A percentile compares a stretch with the other conserved stretches of the same genome.
Conservation (phyloP, 92 coral and sea anemone species). For the Porites cylindrica region DNA sequence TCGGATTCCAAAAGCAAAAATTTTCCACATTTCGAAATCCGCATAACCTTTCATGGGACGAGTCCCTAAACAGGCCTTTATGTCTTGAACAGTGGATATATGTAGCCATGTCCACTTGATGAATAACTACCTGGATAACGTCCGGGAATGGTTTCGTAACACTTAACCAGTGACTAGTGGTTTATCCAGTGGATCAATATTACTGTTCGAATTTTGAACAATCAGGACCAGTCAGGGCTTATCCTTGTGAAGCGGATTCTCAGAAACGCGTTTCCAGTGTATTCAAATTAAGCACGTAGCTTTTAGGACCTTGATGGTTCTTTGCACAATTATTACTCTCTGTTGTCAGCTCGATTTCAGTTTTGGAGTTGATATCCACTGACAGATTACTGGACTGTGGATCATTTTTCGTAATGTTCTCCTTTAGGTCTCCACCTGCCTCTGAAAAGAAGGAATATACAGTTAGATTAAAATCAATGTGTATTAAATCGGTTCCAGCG, state of each 20-base stretch:
- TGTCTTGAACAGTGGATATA: too few relatives aligned
- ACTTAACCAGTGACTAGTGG: too few relatives aligned
- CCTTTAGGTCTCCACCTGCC: background rate
- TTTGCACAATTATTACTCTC: background rate
- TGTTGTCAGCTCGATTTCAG: background rate
- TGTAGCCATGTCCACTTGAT: too few relatives aligned
- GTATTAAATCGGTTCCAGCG: background rate
- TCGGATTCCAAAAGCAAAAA: too few relatives aligned
- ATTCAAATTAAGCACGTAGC: background rate
- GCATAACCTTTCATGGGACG: too few relatives aligned
- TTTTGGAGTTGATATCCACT: background rate
- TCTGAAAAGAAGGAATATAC: background rate
- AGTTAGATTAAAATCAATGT: background rate
- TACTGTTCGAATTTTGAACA: background rate
- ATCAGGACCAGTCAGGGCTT: slow-evolving; percentile 1
- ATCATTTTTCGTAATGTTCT: background rate
- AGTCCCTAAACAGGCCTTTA: too few relatives aligned
- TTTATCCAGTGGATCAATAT: background rate
- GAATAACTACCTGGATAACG: too few relatives aligned
- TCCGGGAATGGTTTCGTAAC: too few relatives aligned
- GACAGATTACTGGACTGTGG: background rate
- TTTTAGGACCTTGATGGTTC: background rate
- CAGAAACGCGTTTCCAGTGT: slow-evolving; percentile 12
- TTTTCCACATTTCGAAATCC: too few relatives aligned
- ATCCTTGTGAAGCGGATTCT: background rate